Evolutionary conservation across 2,888 invertebrate genomes (phyloP), one percentile per base, ranked within the genome.

Genomic region (Metallyticus violacea): DNA sequence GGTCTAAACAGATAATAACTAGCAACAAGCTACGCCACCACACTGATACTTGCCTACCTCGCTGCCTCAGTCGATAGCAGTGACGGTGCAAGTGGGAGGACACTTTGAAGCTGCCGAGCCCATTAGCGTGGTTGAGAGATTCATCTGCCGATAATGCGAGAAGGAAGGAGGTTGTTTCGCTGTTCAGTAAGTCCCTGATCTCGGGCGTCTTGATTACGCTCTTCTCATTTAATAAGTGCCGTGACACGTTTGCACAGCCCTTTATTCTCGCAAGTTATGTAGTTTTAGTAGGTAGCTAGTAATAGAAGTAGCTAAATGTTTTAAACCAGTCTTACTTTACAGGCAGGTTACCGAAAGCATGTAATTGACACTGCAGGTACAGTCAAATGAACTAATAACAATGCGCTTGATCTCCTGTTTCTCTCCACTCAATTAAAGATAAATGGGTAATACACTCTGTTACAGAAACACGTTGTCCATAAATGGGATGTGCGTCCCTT

Each of bases 1-100:
- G 30, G 81, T 86, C 77, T 81, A 82, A 86, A 82, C 86, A 86
- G 86, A 86, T 86, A 86, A 86, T 77, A 77, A 81, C 26, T 29
- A 30, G 81, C 83, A 83, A 83, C 77, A 83, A 77, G 77, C 28
- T 28, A 26, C 83, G 27, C 81, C 26, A 62, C 40, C 40, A 22
- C 22, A 62, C 40, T 62, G n/a, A n/a, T n/a, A n/a, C n/a, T n/a
- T n/a, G n/a, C n/a, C n/a, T n/a, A 62, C 40, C 40, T 62, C 40
- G 40, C 40, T 62, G 40, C 15, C 40, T 62, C 40, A 62, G 40
- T 62, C 40, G 40, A 62, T 62, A 62, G 40, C 40, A n/a, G n/a
- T n/a, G n/a, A n/a, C n/a, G n/a, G n/a, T 62, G 40, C 40, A 62
- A 15, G 40, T 62, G 40, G 40, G 40, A 62, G 40, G 40, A 62